These are phyloP conservation scores for Psylliodes chrysocephalus DNA, from an alignment of 2,888 invertebrate genomes.

Conservation along the genomic window DNA sequence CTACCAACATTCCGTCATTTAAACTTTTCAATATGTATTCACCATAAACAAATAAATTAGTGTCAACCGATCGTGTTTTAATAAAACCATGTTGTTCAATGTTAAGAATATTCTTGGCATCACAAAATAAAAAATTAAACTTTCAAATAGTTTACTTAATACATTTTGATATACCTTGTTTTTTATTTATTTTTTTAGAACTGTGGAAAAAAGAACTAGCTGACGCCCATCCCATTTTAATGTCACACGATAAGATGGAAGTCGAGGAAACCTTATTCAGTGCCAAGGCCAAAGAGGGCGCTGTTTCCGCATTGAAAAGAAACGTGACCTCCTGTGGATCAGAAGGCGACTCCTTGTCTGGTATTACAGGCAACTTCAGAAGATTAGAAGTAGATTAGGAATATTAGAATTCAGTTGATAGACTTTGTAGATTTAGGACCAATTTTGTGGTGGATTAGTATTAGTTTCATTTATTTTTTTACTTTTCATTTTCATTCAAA, in stretches of 20 bases:
- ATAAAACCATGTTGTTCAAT: no score
- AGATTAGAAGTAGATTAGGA: conserved; percentile 79
- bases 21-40: no score
- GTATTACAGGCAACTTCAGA: conserved; percentile 80
- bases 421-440: neutral
- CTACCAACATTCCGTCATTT: no score
- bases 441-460: neutral
- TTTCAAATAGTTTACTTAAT: no score
- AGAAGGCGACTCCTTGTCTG: conserved; percentile 74
- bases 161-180: no score
- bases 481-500: neutral
- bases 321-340: conserved; percentile 69
- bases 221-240: conserved; percentile 69
- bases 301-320: conserved; percentile 76
- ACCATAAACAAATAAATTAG: no score
- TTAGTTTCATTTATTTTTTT: neutral
- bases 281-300: conserved; percentile 77
- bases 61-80: no score
- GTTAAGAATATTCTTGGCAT: no score
- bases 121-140: no score
- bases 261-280: conserved; percentile 77
- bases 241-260: conserved; percentile 76
- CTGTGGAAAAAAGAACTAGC: conserved; percentile 77
- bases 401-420: neutral
- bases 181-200: conserved; percentile 62